Evolutionary conservation across 2,113 vertebrate genomes (phyloP), one percentile per base, ranked within the genome.

Genomic region (Erythrocercus mccallii): DNA sequence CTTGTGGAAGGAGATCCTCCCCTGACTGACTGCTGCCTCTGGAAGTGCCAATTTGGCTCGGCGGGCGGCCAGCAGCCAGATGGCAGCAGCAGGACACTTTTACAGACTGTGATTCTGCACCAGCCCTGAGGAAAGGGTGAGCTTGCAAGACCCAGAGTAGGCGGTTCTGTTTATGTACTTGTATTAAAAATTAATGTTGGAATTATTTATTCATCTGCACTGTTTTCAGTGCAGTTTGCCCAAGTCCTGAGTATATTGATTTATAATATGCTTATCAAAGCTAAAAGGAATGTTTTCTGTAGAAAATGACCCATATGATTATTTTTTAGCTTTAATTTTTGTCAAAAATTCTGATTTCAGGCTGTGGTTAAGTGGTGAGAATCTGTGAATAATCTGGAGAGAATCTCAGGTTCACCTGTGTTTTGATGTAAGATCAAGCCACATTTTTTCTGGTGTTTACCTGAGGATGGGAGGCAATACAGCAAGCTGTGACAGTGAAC

Each of bases 71-170:
- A 37, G 47, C 0, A 57, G 92, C 65, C 96, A 95, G 94, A 94
- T 86, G 95, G 95, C 86, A 96, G 90, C 88, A 92, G 80, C 81
- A 93, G 80, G 86, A 93, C 72, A 68, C 27, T 53, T 65, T 72
- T 40, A 35, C 83, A 87, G 91, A 23, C 77, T 65, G 50, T 51
- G 77, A 85, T 76, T 86, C 86, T 69, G 69, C 61, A 61, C 45
- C 60, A 4, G n/a, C 50, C 45, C 50, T 2, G 1, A 80, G 45
- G 45, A 69, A 88, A 81, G 35, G 21, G 28, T 74, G 66, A 60
- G 35, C 27, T 73, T 73, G 35, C 28, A 50, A 77, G 45, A 73
- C 42, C 30, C 33, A 6, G 66, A 70, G 35, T 51, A 64, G 51
- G 42, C 15, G 3, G 54, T 47, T 69, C 77, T 90, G 28, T 85